phyloP scores from a whole-genome alignment of 2,113 vertebrate genomes.

The Chrysochloris asiatica region DNA sequence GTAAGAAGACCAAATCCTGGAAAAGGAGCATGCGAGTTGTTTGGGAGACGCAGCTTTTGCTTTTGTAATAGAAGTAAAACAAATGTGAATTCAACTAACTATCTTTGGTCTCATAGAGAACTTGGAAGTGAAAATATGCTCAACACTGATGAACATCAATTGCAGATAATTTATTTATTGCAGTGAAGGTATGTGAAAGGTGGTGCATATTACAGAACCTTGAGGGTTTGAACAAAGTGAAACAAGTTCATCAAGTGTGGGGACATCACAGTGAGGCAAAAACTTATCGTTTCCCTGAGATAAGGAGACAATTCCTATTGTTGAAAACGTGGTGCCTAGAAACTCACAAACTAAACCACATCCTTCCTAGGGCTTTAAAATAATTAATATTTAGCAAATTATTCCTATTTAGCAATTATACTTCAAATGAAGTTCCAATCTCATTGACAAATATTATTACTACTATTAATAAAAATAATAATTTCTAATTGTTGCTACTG shows the following conservation, averaged over 20 bases:
- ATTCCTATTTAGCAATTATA: neutral
- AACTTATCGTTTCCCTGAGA: neutral
- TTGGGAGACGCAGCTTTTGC: slow-evolving; percentile 59
- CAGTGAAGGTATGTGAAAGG: neutral
- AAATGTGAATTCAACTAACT: slow-evolving; percentile 53
- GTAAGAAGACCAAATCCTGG: slow-evolving; percentile 43
- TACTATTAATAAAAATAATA: neutral
- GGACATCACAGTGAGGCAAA: neutral
- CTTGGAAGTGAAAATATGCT: neutral
- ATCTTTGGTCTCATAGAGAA: slow-evolving; percentile 33
- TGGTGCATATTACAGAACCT: no score
- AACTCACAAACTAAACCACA: neutral
- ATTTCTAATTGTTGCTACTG: neutral
- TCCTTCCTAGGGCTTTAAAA: neutral
- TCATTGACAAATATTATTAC: neutral
- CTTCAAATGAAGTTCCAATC: neutral
- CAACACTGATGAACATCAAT: neutral
- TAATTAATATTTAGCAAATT: neutral
- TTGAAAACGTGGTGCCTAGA: neutral
- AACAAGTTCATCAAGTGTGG: neutral
- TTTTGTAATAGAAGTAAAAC: slow-evolving; percentile 55
- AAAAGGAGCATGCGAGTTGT: slow-evolving; percentile 68
- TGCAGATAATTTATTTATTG: neutral
- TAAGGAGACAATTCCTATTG: neutral
- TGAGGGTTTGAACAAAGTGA: neutral